A percentile compares a stretch with the other conserved stretches of the same genome.
Conservation (phyloP, 2,113 vertebrate genomes). For the Ranitomeya variabilis region DNA sequence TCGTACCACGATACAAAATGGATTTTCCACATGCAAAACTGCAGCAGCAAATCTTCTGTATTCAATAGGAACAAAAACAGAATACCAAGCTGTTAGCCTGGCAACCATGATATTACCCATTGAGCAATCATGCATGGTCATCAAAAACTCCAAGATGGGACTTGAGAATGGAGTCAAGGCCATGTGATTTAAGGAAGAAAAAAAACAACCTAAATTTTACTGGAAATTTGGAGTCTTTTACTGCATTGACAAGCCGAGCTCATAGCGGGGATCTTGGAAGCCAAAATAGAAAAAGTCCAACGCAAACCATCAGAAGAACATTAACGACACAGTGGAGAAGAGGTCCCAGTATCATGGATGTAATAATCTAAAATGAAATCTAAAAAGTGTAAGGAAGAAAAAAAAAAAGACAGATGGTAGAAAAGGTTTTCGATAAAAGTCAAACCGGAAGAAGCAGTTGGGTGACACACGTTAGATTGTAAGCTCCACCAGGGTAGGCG, state of each 20-base stretch:
- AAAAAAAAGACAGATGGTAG: not conserved
- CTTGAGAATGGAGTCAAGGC: too few relatives aligned
- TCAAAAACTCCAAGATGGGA: not conserved
- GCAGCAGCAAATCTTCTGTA: too few relatives aligned
- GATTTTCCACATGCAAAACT: too few relatives aligned
- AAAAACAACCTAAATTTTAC: not conserved
- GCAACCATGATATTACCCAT: not conserved
- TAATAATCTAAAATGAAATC: too few relatives aligned
- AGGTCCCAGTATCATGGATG: not conserved
- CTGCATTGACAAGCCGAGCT: not conserved
- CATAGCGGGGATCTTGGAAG: not conserved
- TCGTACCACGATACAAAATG: too few relatives aligned
- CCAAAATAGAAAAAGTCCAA: not conserved
- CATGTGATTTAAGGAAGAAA: too few relatives aligned
- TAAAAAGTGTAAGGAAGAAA: not conserved
- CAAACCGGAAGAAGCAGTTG: not conserved
- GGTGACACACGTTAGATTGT: not conserved
- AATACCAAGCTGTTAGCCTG: not conserved
- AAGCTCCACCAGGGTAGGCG: not conserved
- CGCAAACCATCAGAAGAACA: not conserved
- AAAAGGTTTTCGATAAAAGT: not conserved
- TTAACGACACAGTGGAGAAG: not conserved
- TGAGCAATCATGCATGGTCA: not conserved
- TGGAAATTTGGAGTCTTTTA: not conserved
- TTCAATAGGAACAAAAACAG: not conserved